Evolutionary conservation across 2,797 vertebrate species (phyloP).

Genomic region (Peromyscus nudipes): DNA sequence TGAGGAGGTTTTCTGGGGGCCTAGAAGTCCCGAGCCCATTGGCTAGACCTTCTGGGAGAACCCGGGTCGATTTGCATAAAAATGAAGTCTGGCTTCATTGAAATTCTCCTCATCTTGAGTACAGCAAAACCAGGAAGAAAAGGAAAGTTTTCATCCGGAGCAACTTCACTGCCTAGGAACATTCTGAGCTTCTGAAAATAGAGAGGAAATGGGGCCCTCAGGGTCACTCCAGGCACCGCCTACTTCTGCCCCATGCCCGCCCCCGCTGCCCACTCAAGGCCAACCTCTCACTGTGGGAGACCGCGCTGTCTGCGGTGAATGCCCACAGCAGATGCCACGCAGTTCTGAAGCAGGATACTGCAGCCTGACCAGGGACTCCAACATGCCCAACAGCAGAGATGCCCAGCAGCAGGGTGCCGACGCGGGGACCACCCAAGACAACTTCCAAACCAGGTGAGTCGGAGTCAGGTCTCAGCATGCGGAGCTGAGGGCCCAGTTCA

Average conservation of each 20-base stretch:
- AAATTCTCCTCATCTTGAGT: conserved; percentile 90
- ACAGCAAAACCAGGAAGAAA: conserved; percentile 85
- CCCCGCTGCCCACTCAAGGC: conserved; percentile 54
- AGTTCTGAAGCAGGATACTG: conserved; percentile 45
- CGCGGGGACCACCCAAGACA: conserved; percentile 70
- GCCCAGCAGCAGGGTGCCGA: conserved; percentile 44
- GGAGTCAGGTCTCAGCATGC: accelerated
- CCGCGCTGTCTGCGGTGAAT: conserved; percentile 54
- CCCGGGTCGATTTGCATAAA: conserved; percentile 90
- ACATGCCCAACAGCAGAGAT: conserved; percentile 83
- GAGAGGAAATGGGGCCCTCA: conserved; percentile 83
- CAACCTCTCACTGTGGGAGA: conserved; percentile 56
- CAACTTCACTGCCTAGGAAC: conserved; percentile 78
- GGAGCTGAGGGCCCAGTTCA: accelerated
- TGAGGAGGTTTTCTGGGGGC: conserved; percentile 71
- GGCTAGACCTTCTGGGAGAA: conserved; percentile 66
- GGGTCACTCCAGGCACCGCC: conserved; percentile 81
- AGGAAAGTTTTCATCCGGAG: conserved; percentile 85
- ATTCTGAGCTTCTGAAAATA: conserved; percentile 84
- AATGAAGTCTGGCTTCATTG: conserved; percentile 90
- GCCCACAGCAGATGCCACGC: conserved; percentile 14
- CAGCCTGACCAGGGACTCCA: conserved; percentile 54
- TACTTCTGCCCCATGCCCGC: conserved; percentile 72
- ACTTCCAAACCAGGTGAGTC: conserved; percentile 85
- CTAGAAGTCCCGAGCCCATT: conserved; percentile 56